Conservation (phyloP, 2,797 vertebrate genomes). For the Bradypus variegatus region DNA sequence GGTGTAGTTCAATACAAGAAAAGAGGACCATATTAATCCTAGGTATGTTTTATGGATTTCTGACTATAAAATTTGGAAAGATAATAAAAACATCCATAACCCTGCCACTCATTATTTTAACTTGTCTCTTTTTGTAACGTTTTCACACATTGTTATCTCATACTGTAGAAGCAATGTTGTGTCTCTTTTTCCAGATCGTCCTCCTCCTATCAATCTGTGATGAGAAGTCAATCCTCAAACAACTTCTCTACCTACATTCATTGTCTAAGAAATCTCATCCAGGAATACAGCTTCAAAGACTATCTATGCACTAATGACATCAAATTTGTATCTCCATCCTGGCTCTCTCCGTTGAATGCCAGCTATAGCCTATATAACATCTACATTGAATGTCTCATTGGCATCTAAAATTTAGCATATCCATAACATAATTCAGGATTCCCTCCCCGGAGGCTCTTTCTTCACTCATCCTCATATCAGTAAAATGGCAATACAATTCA, state of each 20-base stretch:
- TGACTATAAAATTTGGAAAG: neutral
- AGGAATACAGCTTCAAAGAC: neutral
- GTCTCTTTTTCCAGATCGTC: neutral
- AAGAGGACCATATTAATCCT: neutral
- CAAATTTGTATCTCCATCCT: neutral
- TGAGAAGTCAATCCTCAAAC: neutral
- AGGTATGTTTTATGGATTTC: neutral
- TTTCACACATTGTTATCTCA: neutral
- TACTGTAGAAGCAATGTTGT: neutral
- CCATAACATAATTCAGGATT: neutral
- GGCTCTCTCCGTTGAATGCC: neutral
- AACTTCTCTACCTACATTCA: neutral
- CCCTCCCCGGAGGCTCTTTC: neutral
- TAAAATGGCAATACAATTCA: neutral
- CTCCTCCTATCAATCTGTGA: neutral
- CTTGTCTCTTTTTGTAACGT: neutral
- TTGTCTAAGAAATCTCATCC: neutral
- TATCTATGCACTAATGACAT: neutral
- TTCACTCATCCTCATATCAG: neutral
- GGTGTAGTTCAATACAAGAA: neutral
- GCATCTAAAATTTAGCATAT: neutral
- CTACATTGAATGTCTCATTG: neutral
- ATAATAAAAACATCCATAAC: neutral
- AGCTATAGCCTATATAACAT: neutral
- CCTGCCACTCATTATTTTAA: neutral